Base-by-base conservation (phyloP, 2,797 vertebrate genomes). In the Graptemys geographica region DNA sequence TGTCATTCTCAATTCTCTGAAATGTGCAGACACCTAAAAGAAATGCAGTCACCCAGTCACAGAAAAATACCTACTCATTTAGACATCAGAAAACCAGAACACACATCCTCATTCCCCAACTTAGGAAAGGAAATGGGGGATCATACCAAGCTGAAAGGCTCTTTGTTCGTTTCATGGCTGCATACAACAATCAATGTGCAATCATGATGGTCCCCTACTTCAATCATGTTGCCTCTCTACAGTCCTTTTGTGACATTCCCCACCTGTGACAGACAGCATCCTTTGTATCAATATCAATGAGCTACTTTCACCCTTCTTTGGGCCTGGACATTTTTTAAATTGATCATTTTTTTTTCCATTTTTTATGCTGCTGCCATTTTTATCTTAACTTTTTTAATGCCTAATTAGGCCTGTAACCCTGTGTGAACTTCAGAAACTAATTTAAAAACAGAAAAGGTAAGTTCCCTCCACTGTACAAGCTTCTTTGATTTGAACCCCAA, bases 211-310 rank as follows among this genome's bases (percentile, higher is more conserved):
- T 28, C 27, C 74, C 23, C 13, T 76, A 76, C 25, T 76, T 76
- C 44, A 47, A 8, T 28, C 25, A 28, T 31, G 15, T 16, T 15
- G 15, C 27, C 27, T 18, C 44, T 15, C 74, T 76, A 78, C 44
- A 27, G 72, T 76, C 41, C 41, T 76, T 27, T 8, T 31, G 27
- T 72, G 69, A 21, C 37, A 72, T 37, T 37, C 8, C 23, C 11
- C n/a, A 23, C n/a, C n/a, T 37, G 21, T 78, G 44, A 28, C 27
- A 28, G 8, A 44, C 44, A 47, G 8, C 44, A 78, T 8, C 25
- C 41, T 25, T 78, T 9, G 1, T 6, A 76, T 4, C 53, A 16
- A 1, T 12, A 79, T 57, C 57, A 16, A 0, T 8, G 2, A 13
- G 8, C 9, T 4, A n/a, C 31, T 65, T 79, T 0, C 11, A 69